Conservation (phyloP, 1,140 invertebrate genomes). For the Plectrocnemia conspersa region DNA sequence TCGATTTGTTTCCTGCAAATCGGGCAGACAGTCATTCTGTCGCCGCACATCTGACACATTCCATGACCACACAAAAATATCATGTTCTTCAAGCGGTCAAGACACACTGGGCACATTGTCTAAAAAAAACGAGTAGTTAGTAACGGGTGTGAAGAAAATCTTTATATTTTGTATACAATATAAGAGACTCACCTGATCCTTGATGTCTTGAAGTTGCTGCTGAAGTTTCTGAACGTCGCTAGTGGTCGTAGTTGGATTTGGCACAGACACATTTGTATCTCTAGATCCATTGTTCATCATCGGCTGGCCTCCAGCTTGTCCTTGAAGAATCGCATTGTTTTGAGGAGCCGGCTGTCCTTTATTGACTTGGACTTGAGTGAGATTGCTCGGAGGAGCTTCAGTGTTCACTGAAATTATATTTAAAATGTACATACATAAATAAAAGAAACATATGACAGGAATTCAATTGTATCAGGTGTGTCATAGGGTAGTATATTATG, state of each 20-base stretch:
- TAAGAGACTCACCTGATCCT: slow-evolving; percentile 74
- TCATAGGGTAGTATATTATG: too few species aligned
- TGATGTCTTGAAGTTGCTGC: slow-evolving; percentile 95
- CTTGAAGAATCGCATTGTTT: slow-evolving; percentile 38
- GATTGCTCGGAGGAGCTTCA: slow-evolving; percentile 43
- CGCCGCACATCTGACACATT: slow-evolving; percentile 96
- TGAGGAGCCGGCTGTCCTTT: slow-evolving; percentile 45
- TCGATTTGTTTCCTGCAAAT: slow-evolving; percentile 95
- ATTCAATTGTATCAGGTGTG: too few species aligned
- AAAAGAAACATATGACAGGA: too few species aligned
- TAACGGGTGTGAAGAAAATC: not conserved
- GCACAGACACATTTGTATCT: slow-evolving; percentile 44
- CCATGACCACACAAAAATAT: slow-evolving; percentile 97
- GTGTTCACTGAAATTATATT: slow-evolving; percentile 31
- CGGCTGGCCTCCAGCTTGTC: slow-evolving; percentile 38
- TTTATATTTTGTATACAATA: not conserved
- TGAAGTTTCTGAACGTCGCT: slow-evolving; percentile 88
- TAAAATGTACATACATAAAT: not conserved
- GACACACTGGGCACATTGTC: slow-evolving; percentile 97
- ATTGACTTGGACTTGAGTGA: slow-evolving; percentile 46
- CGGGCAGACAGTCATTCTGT: slow-evolving; percentile 93
- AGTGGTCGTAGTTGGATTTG: slow-evolving; percentile 36
- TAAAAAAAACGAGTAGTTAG: slow-evolving; percentile 50
- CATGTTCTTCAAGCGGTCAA: slow-evolving; percentile 97
- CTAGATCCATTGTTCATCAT: slow-evolving; percentile 82